A percentile compares a stretch with the other conserved stretches of the same genome.
phyloP scores from a whole-genome alignment of 2,888 invertebrate species.

The Marasmarcha lunaedactyla region DNA sequence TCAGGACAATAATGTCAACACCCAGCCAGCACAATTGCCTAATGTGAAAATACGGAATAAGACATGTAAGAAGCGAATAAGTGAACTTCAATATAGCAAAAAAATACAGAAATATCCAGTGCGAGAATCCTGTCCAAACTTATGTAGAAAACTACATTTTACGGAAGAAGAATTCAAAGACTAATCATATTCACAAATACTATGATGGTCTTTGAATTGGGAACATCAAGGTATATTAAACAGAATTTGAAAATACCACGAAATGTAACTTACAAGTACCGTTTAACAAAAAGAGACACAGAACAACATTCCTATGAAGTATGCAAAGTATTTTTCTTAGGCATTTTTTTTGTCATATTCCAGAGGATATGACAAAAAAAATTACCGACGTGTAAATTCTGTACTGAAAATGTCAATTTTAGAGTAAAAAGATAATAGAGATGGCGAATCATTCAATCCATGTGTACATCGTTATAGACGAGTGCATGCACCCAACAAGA shows the following conservation, averaged over 20 bases:
- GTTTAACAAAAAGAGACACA: slow-evolving; percentile 1
- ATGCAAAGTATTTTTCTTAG: slow-evolving; percentile 11
- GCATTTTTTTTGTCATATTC: no score
- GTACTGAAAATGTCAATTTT: slow-evolving; percentile 9
- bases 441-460: slow-evolving; percentile 11
- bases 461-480: slow-evolving; percentile 12
- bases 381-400: slow-evolving; percentile 7
- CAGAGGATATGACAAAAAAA: slow-evolving; percentile 10
- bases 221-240: slow-evolving; percentile 8
- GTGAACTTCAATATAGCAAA: slow-evolving; percentile 4
- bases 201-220: slow-evolving; percentile 9
- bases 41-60: slow-evolving; percentile 6
- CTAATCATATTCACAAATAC: slow-evolving; percentile 4
- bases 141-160: slow-evolving; percentile 3
- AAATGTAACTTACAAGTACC: slow-evolving; percentile 7
- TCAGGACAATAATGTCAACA: slow-evolving; percentile 3
- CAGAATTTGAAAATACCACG: slow-evolving; percentile 8
- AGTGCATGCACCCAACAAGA: slow-evolving; percentile 6
- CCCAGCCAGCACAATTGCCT: slow-evolving; percentile 3
- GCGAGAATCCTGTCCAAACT: slow-evolving; percentile 7
- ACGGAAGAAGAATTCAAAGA: slow-evolving; percentile 5
- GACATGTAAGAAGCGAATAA: slow-evolving; percentile 3
- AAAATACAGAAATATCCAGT: slow-evolving; percentile 8
- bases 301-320: slow-evolving; percentile 9
- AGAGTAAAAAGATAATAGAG: slow-evolving; percentile 11